These are phyloP conservation scores for Sebastes steindachneri DNA, from an alignment of 2,797 vertebrate genomes.

Conservation along the genomic window DNA sequence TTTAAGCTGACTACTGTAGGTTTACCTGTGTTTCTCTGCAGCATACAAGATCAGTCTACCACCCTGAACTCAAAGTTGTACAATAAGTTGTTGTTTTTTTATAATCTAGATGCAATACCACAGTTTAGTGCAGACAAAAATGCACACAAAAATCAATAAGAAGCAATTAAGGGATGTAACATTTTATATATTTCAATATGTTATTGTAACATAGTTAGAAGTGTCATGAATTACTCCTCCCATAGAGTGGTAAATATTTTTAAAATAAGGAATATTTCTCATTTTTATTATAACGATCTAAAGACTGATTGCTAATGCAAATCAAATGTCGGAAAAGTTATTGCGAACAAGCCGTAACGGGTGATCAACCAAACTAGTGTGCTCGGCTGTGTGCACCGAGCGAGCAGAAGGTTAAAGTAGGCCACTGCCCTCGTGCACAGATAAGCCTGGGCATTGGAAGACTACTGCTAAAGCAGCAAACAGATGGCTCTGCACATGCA, in stretches of 20 bases:
- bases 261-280: not conserved
- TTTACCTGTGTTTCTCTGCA: not conserved
- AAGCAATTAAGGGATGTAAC: not conserved
- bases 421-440: constrained; percentile 75
- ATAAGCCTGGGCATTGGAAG: constrained; percentile 78
- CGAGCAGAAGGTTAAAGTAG: constrained; percentile 82
- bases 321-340: constrained; percentile 7
- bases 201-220: not conserved
- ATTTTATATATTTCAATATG: not conserved
- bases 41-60: not conserved
- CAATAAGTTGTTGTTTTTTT: not conserved
- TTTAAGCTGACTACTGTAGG: not conserved
- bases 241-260: too few relatives aligned
- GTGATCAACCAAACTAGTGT: constrained; percentile 37
- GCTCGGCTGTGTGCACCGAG: constrained; percentile 40
- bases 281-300: not conserved
- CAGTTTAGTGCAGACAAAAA: not conserved
- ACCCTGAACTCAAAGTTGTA: not conserved
- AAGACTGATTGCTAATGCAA: not conserved
- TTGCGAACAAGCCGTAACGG: constrained; percentile 10
- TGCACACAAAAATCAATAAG: not conserved
- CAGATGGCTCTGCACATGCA: constrained; percentile 80
- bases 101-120: not conserved
- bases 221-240: not conserved
- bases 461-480: constrained; percentile 76